These are phyloP conservation scores for Hemiscyllium ocellatum DNA, from an alignment of 2,113 vertebrate species.

Conservation along the genomic window DNA sequence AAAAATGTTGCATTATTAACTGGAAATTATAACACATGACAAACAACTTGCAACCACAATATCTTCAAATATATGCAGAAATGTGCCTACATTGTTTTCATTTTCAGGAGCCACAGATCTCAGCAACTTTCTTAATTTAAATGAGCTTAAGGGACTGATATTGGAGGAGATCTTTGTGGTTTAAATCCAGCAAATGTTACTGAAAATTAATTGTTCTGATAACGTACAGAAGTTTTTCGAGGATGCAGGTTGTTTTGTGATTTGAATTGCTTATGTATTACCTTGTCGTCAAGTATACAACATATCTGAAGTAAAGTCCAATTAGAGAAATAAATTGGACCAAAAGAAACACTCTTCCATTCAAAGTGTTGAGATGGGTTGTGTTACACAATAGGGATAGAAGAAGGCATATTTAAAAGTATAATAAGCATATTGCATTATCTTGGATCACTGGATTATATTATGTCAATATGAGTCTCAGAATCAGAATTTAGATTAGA, in stretches of 20 bases:
- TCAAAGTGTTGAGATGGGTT: neutral
- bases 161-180: neutral
- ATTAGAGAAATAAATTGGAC: neutral
- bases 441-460: neutral
- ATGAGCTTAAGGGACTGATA: neutral
- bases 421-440: no score
- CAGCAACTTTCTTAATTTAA: neutral
- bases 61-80: neutral
- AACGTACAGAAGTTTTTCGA: neutral
- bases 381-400: neutral
- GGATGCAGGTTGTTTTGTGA: neutral
- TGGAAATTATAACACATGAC: neutral
- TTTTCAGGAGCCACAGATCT: neutral
- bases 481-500: neutral
- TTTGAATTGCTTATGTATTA: neutral
- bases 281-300: neutral
- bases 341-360: neutral
- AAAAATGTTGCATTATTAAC: neutral
- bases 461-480: neutral
- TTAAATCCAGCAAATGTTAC: neutral
- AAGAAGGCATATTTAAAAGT: neutral
- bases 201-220: slow-evolving; percentile 9
- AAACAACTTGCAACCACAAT: neutral
- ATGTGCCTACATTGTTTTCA: neutral
- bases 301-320: neutral